Evolutionary conservation across 1,140 invertebrate genomes (phyloP).

Genomic region (Drosophila truncata): DNA sequence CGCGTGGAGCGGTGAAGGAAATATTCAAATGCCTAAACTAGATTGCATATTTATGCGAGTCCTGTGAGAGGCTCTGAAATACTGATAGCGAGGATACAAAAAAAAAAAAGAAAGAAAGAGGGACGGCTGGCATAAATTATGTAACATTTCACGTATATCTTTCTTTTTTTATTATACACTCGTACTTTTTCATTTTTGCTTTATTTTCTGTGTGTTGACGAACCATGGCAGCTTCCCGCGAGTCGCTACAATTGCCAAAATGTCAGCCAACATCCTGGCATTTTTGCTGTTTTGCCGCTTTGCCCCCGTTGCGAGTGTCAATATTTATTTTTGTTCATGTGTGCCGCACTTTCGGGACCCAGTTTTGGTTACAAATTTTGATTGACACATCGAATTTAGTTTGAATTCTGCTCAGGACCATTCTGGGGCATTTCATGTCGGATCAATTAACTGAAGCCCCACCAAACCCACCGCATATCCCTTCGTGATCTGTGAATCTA

Average conservation of each 20-base stretch:
- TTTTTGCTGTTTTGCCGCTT: slow-evolving; percentile 41
- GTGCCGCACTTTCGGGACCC: slow-evolving; percentile 34
- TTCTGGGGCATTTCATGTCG: slow-evolving; percentile 11
- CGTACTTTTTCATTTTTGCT: slow-evolving; percentile 42
- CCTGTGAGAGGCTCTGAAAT: slow-evolving; percentile 34
- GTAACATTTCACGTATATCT: slow-evolving; percentile 53
- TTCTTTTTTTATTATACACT: slow-evolving; percentile 28
- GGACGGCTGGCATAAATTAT: slow-evolving; percentile 54
- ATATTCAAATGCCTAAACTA: slow-evolving; percentile 61
- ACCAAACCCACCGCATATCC: not conserved
- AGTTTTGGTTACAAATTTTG: slow-evolving; percentile 61
- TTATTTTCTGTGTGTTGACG: slow-evolving; percentile 44
- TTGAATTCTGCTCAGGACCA: slow-evolving; percentile 29
- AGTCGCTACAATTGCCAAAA: slow-evolving; percentile 56
- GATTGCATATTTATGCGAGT: slow-evolving; percentile 54
- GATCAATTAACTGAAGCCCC: slow-evolving; percentile 54
- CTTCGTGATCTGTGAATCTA: slow-evolving; percentile 14
- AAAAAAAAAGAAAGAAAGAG: not conserved
- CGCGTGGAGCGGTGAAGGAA: not conserved
- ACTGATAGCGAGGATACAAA: slow-evolving; percentile 8
- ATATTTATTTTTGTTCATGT: slow-evolving; percentile 64
- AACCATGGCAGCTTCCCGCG: slow-evolving; percentile 30
- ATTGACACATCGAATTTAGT: slow-evolving; percentile 73
- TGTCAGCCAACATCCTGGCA: slow-evolving; percentile 34
- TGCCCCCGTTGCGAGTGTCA: slow-evolving; percentile 58